phyloP scores from a whole-genome alignment of 1,140 invertebrate genomes.

The Eurosta solidaginis region DNA sequence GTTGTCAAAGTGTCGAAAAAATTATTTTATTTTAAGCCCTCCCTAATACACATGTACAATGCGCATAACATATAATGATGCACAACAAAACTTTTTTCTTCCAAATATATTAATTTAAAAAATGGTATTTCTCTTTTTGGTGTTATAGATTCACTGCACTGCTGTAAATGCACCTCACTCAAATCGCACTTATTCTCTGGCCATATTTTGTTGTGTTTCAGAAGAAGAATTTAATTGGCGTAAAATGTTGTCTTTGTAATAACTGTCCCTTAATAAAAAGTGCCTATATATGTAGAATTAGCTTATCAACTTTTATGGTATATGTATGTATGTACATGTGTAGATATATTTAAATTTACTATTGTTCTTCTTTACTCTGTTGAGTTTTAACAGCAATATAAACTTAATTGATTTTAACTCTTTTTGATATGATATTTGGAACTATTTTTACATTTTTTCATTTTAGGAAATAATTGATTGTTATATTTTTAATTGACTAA shows the following conservation, averaged over 20 bases:
- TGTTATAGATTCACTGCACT: not conserved
- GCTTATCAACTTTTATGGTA: not conserved
- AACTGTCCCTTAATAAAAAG: not conserved
- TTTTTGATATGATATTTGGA: not conserved
- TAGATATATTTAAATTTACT: too few relatives aligned
- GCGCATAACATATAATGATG: too few relatives aligned
- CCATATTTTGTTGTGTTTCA: not conserved
- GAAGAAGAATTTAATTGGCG: not conserved
- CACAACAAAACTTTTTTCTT: too few relatives aligned
- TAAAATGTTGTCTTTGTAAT: not conserved
- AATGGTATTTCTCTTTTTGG: not conserved
- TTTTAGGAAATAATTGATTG: constrained; percentile 20
- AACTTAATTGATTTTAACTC: not conserved
- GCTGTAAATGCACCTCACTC: not conserved
- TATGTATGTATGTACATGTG: too few relatives aligned
- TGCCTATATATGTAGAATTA: not conserved
- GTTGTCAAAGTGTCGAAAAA: too few relatives aligned
- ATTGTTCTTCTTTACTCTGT: not conserved
- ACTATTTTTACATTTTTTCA: not conserved
- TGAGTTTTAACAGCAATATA: not conserved
- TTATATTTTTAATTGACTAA: constrained; percentile 17
- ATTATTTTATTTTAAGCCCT: too few relatives aligned
- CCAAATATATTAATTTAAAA: too few relatives aligned
- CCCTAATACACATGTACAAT: too few relatives aligned
- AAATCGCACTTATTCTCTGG: not conserved